Evolutionary conservation across 2,888 invertebrate species (phyloP).

Genomic region (Octodonta nipae): DNA sequence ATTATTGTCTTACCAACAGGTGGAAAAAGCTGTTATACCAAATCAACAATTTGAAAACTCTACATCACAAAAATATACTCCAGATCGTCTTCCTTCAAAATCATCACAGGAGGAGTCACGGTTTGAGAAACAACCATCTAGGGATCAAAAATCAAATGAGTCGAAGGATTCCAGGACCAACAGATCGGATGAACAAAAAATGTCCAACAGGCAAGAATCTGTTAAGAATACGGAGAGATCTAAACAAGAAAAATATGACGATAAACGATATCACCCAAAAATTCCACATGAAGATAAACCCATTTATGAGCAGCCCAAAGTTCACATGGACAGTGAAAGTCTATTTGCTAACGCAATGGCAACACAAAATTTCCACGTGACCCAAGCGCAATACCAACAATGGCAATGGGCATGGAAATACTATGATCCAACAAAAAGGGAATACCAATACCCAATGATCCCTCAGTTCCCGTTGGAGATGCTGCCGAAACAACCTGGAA

Average conservation of each 20-base stretch:
- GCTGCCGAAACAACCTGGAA: conserved; percentile 23
- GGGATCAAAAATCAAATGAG: too few species aligned
- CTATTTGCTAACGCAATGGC: conserved; percentile 48
- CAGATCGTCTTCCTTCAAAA: too few species aligned
- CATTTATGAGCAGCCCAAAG: conserved; percentile 21
- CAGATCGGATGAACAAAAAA: conserved; percentile 1
- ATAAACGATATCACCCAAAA: conserved; percentile 20
- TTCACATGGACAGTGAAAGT: conserved; percentile 35
- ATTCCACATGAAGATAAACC: conserved; percentile 21
- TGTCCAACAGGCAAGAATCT: conserved; percentile 26
- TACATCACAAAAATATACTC: too few species aligned
- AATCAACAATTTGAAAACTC: conserved; percentile 1
- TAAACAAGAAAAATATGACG: conserved; percentile 37
- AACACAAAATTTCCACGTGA: conserved; percentile 47
- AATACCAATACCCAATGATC: conserved; percentile 31
- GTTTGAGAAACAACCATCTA: too few species aligned
- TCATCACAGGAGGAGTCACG: too few species aligned
- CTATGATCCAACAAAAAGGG: conserved; percentile 38
- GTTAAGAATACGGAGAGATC: conserved; percentile 25
- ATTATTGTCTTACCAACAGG: background rate
- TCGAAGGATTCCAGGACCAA: background rate
- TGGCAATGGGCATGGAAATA: conserved; percentile 52
- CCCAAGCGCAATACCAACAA: conserved; percentile 41
- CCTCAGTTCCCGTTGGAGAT: conserved; percentile 30
- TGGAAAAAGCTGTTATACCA: conserved; percentile 3